Conservation (phyloP, 2,113 vertebrate species). For the Cygnus buccinator region DNA sequence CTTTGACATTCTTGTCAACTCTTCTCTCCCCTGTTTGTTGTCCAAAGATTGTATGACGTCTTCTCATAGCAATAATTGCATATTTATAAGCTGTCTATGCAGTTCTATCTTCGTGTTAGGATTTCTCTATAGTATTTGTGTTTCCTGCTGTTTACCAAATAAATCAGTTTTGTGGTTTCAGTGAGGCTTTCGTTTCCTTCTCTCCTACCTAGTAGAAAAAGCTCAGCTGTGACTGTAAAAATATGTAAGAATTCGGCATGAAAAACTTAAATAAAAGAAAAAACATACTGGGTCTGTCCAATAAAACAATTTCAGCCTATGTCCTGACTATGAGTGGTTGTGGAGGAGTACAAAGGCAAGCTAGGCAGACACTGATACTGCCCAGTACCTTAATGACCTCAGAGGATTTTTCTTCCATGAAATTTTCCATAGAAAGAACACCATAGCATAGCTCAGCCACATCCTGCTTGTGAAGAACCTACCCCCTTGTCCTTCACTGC, state of each 20-base stretch:
- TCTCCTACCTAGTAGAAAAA: background rate
- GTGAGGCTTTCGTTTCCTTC: background rate
- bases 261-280: background rate
- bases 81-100: background rate
- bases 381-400: background rate
- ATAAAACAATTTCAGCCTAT: background rate
- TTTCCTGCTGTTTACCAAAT: background rate
- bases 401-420: background rate
- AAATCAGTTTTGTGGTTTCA: background rate
- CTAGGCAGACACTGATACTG: background rate
- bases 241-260: background rate
- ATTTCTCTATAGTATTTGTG: background rate
- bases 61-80: background rate
- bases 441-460: background rate
- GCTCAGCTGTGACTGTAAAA: background rate
- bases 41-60: background rate
- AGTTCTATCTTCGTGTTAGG: background rate
- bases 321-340: background rate
- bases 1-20: slow-evolving; percentile 6
- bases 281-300: background rate
- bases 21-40: background rate
- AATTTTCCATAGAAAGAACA: background rate
- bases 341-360: background rate
- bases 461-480: background rate
- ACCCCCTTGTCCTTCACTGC: background rate